These are phyloP conservation scores for Pediacus dermestoides DNA, from an alignment of 2,888 invertebrate genomes.

Conservation along the genomic window DNA sequence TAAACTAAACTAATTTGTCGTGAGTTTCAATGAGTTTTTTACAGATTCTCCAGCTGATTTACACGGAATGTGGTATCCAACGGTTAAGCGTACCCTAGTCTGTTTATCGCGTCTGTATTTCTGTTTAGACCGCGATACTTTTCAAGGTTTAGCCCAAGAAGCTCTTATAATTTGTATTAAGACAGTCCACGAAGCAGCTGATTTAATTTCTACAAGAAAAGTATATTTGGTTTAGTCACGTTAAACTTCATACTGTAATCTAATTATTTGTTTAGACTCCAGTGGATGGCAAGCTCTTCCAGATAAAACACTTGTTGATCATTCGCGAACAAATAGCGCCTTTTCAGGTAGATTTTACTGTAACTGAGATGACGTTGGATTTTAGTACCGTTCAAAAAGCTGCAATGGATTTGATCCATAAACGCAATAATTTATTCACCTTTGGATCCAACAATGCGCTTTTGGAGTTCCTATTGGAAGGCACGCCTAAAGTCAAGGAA, in stretches of 20 bases:
- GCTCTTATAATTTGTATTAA: slow-evolving; percentile 88
- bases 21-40: no score
- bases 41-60: slow-evolving; percentile 69
- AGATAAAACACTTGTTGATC: slow-evolving; percentile 96
- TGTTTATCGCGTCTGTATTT: slow-evolving; percentile 89
- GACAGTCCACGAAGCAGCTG: slow-evolving; percentile 79
- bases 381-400: slow-evolving; percentile 89
- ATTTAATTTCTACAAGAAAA: slow-evolving; percentile 72
- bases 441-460: slow-evolving; percentile 84
- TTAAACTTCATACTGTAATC: slow-evolving; percentile 40
- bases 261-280: slow-evolving; percentile 42
- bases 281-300: slow-evolving; percentile 95
- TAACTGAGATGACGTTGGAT: slow-evolving; percentile 90
- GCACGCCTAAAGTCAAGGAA: slow-evolving; percentile 91
- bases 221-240: neutral
- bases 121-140: slow-evolving; percentile 91
- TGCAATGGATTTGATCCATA: slow-evolving; percentile 71
- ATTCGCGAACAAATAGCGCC: slow-evolving; percentile 97
- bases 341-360: slow-evolving; percentile 91
- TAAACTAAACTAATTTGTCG: slow-evolving; percentile 37
- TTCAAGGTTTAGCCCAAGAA: slow-evolving; percentile 96
- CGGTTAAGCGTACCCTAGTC: slow-evolving; percentile 89
- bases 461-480: slow-evolving; percentile 86
- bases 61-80: slow-evolving; percentile 99
- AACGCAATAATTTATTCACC: slow-evolving; percentile 77